A percentile compares a stretch with the other conserved stretches of the same genome.
Conservation (phyloP, 2,888 invertebrate genomes). For the Eumerus sabulonum region DNA sequence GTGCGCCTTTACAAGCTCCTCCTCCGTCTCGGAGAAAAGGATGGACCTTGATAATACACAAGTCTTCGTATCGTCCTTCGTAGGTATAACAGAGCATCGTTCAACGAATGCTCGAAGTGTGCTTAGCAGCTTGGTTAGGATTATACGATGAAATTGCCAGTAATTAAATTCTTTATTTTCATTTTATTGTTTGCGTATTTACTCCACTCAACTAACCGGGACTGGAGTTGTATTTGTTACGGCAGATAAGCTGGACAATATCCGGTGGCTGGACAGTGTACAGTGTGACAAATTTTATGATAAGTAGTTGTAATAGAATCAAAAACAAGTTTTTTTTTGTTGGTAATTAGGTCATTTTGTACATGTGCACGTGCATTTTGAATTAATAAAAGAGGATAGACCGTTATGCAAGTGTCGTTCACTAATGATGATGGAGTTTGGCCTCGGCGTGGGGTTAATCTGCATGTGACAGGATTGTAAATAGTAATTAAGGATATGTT, state of each 20-base stretch:
- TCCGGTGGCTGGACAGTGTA: neutral
- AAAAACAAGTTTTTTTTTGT: slow-evolving; percentile 32
- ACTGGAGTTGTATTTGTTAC: neutral
- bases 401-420: too few species aligned
- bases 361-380: slow-evolving; percentile 5
- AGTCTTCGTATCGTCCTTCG: too few species aligned
- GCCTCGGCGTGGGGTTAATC: too few species aligned
- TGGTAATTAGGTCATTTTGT: slow-evolving; percentile 35
- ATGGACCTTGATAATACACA: too few species aligned
- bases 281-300: slow-evolving; percentile 41
- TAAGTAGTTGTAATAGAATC: slow-evolving; percentile 43
- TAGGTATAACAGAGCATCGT: too few species aligned
- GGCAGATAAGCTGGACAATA: slow-evolving; percentile 11
- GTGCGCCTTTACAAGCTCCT: too few species aligned
- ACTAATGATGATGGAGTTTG: too few species aligned
- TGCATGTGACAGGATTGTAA: too few species aligned
- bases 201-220: slow-evolving; percentile 1
- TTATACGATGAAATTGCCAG: slow-evolving; percentile 22
- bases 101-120: neutral
- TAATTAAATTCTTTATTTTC: slow-evolving; percentile 14
- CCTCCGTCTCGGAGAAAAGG: too few species aligned
- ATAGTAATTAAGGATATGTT: too few species aligned
- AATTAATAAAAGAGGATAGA: too few species aligned
- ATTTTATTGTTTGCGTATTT: slow-evolving; percentile 8
- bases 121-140: slow-evolving; percentile 4